Evolutionary conservation across 2,888 invertebrate species (phyloP).

Genomic region (Cerastis leucographa): DNA sequence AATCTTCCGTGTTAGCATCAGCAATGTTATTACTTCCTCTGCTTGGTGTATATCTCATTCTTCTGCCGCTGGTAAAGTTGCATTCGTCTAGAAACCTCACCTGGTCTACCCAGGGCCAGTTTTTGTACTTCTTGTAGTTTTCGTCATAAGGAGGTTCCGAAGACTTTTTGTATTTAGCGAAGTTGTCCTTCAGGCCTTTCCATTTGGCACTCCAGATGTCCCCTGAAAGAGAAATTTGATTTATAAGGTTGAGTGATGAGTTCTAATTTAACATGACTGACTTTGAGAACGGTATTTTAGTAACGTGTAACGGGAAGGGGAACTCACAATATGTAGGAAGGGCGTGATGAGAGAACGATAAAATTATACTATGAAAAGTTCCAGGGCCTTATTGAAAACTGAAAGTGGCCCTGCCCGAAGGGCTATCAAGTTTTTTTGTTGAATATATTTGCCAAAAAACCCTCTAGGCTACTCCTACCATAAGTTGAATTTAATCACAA

Average conservation of each 20-base stretch:
- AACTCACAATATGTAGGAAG: neutral
- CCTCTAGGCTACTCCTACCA: neutral
- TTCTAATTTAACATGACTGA: neutral
- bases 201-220: constrained; percentile 58
- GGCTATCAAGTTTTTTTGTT: neutral
- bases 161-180: constrained; percentile 58
- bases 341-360: neutral
- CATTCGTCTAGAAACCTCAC: constrained; percentile 51
- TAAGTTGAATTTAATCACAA: neutral
- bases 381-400: too few species aligned
- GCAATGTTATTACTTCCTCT: neutral
- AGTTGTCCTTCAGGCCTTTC: constrained; percentile 65
- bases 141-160: constrained; percentile 13
- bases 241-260: neutral
- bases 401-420: too few species aligned
- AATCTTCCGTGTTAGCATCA: constrained; percentile 24
- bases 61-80: constrained; percentile 6
- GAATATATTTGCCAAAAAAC: neutral
- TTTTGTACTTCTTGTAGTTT: constrained; percentile 63
- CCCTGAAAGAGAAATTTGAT: constrained; percentile 40
- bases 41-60: constrained; percentile 4
- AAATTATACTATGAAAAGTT: neutral
- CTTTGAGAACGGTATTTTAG: neutral
- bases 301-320: constrained; percentile 15
- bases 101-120: constrained; percentile 65